A percentile compares a stretch with the other conserved stretches of the same genome.
Evolutionary conservation across 2,888 invertebrate species (phyloP).

Genomic region (Steinernema carpocapsae): DNA sequence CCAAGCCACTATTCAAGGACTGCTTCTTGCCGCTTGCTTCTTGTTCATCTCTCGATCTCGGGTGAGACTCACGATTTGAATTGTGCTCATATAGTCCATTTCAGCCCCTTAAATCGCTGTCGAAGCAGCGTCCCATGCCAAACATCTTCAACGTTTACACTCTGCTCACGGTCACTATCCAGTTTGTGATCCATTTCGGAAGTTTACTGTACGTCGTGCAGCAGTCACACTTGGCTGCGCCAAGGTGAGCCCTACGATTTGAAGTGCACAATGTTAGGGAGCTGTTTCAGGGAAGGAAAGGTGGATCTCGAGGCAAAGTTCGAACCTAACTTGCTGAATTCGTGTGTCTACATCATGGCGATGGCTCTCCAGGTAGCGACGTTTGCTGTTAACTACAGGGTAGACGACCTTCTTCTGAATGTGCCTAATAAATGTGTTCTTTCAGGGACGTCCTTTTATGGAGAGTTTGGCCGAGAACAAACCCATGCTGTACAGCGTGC

Average conservation of each 20-base stretch:
- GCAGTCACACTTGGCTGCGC: conserved; percentile 69
- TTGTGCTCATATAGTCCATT: no score
- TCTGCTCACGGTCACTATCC: conserved; percentile 87
- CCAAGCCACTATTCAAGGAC: conserved; percentile 95
- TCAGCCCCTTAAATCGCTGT: conserved; percentile 86
- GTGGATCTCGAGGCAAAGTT: conserved; percentile 73
- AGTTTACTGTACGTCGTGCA: conserved; percentile 85
- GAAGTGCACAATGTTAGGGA: no score
- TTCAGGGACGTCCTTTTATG: conserved; percentile 97
- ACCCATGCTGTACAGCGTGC: conserved; percentile 86
- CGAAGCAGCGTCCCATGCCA: conserved; percentile 90
- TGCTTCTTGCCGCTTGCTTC: conserved; percentile 93
- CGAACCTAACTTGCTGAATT: conserved; percentile 90
- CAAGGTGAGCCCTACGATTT: no score
- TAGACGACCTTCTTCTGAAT: conserved; percentile 71
- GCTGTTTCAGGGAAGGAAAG: no score
- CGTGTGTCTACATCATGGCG: conserved; percentile 96
- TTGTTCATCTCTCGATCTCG: conserved; percentile 96
- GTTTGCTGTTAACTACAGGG: conserved; percentile 98
- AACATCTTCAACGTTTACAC: conserved; percentile 99
- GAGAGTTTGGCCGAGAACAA: conserved; percentile 90
- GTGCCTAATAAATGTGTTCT: conserved; percentile 44
- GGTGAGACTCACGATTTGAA: conserved; percentile 72
- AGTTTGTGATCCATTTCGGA: conserved; percentile 91
- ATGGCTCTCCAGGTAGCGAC: conserved; percentile 96